Base-by-base conservation (phyloP, 2,113 vertebrate genomes). In the Alligator mississippiensis region DNA sequence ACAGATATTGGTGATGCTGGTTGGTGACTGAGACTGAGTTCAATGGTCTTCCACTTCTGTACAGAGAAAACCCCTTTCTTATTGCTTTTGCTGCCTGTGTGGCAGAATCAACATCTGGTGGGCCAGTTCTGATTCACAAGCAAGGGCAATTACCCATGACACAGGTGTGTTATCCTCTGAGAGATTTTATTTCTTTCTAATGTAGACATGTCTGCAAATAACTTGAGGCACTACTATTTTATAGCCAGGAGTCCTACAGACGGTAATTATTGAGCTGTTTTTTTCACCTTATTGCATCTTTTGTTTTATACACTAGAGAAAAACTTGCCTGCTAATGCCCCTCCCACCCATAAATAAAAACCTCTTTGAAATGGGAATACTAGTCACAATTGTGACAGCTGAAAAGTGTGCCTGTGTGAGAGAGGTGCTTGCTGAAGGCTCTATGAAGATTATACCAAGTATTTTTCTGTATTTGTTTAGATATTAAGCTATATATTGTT, bases 121-220 rank as follows among this genome's bases (percentile, higher is more conserved):
- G 96, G 90, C 96, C 91, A 96, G 94, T 92, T 95, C 94, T 96
- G 80, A 91, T 97, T 96, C 97, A 94, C 95, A 94, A 96, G 96
- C 11, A 74, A 96, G 96, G 96, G 95, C 96, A 98, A 97, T 98
- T 97, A 98, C 91, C 96, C 95, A 0, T 96, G 96, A 93, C 97
- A 97, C 97, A 98, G 98, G 98, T 98, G 98, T 96, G 97, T 92
- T 96, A 91, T 94, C 95, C 95, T 96, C 95, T 66, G 93, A 88
- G 96, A 95, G 88, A 82, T 96, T 95, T 97, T 94, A 94, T 97
- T 96, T 97, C 94, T 95, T 95, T 96, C 97, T 93, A 96, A 97
- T 95, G 90, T 93, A 94, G 96, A 97, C 96, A 90, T 61, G 96
- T 90, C 97, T 98, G 96, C 97, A 98, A 98, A 97, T 98, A 97